Base-by-base conservation (phyloP, 2,888 invertebrate species). In the Troides oblongomaculatus region DNA sequence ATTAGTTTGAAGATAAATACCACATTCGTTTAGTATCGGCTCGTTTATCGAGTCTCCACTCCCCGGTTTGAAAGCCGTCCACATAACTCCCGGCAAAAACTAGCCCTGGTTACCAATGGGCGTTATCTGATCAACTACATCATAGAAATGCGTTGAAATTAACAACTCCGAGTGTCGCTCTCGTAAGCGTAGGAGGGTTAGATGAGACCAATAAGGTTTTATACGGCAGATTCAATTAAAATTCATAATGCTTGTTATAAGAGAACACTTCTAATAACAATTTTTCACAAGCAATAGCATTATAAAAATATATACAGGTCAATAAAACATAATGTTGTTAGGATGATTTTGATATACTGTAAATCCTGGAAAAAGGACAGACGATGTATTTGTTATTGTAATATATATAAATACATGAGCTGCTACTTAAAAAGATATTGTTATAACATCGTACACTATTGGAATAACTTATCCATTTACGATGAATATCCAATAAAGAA, bases 121-220 rank as follows among this genome's bases (percentile, higher is more conserved):
- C 80, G 79, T 78, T 80, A 84, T 81, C 81, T 79, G 69, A 75
- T 75, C 72, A 72, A 82, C 82, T 86, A 86, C 86, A 89, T 88
- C 86, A 89, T 87, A 85, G 80, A 82, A 83, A 84, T 83, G 80
- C 81, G 80, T 81, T 82, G 62, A 63, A 70, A 63, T 62, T 70
- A 70, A 66, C 62, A 53, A 36, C 69, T 62, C 17, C 46, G 3
- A 46, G 46, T 46, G 46, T 14, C 12, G 46, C 46, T 46, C 46
- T 46, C 46, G 46, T 46, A 46, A 46, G 12, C 46, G 46, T 46
- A 46, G 46, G 46, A 46, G 46, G 46, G 46, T 46, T 12, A 46
- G 46, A 46, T 65, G n/a, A 56, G 56, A 17, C 21, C 21, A 21
- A 21, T 56, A 56, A 46, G 14, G 46, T 12, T 46, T 14, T 46